phyloP scores from a whole-genome alignment of 2,797 vertebrate genomes.

The Falco novaeseelandiae region DNA sequence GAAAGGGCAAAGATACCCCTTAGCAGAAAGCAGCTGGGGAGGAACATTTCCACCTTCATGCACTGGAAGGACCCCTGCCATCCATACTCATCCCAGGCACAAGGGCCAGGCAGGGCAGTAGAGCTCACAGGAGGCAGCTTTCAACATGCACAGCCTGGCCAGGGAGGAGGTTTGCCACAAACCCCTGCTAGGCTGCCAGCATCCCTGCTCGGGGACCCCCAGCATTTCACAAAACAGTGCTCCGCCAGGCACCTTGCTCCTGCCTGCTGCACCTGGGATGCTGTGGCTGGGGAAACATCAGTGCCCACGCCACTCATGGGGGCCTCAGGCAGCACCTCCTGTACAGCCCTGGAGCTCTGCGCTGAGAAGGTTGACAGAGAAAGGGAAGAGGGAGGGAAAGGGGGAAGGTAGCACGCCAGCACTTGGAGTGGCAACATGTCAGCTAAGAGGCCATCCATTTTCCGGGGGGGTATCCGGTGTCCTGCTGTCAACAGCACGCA shows the following conservation, averaged over 20 bases:
- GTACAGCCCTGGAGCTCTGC: background rate
- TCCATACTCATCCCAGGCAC: rapidly evolving
- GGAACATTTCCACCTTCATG: background rate
- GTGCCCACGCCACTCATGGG: rapidly evolving
- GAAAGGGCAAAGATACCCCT: background rate
- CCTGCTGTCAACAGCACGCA: background rate
- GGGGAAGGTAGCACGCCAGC: background rate
- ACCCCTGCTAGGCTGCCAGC: background rate
- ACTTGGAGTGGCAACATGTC: rapidly evolving
- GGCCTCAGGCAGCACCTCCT: rapidly evolving
- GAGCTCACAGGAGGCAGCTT: background rate
- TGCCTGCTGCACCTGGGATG: background rate
- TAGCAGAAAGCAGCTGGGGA: background rate
- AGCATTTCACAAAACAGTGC: background rate
- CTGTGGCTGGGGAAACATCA: too few relatives aligned
- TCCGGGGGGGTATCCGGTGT: background rate
- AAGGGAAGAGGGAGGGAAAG: background rate
- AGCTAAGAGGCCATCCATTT: background rate
- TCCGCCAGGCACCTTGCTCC: background rate
- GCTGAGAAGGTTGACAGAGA: background rate
- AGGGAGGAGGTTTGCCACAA: background rate
- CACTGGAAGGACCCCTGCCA: background rate
- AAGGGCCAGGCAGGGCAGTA: background rate
- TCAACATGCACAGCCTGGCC: background rate
- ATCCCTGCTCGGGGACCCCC: rapidly evolving